Conservation (phyloP, 2,113 vertebrate species). For the Manacus vitellinus region DNA sequence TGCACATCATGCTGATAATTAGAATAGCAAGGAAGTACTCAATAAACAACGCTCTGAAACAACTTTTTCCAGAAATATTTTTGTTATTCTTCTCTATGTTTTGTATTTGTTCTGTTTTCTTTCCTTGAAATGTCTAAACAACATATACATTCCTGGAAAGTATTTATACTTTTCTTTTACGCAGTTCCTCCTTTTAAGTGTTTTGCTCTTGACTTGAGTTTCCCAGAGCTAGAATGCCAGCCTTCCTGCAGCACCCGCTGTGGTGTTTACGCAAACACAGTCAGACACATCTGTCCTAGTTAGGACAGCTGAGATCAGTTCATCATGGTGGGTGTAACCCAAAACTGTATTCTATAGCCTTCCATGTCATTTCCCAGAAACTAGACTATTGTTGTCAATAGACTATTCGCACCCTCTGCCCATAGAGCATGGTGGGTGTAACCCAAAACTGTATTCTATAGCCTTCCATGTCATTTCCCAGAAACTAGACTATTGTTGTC, state of each 20-base stretch:
- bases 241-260: accelerated
- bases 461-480: too few species aligned
- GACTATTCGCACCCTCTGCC: too few species aligned
- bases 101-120: neutral
- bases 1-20: neutral
- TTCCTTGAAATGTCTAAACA: neutral
- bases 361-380: too few species aligned
- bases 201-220: neutral
- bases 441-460: too few species aligned
- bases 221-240: neutral
- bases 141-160: neutral
- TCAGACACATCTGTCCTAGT: too few species aligned
- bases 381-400: too few species aligned
- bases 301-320: too few species aligned
- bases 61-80: neutral
- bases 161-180: neutral
- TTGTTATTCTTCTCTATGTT: neutral
- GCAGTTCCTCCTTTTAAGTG: neutral
- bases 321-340: too few species aligned
- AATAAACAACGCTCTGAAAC: neutral
- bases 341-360: too few species aligned
- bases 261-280: neutral
- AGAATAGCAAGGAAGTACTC: neutral
- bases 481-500: too few species aligned
- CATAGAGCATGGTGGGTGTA: too few species aligned